Percentiles rank a stretch among this genome's conserved stretches.
These are phyloP conservation scores for Amblyjoppa proteus DNA, from an alignment of 2,888 invertebrate species.

Conservation along the genomic window DNA sequence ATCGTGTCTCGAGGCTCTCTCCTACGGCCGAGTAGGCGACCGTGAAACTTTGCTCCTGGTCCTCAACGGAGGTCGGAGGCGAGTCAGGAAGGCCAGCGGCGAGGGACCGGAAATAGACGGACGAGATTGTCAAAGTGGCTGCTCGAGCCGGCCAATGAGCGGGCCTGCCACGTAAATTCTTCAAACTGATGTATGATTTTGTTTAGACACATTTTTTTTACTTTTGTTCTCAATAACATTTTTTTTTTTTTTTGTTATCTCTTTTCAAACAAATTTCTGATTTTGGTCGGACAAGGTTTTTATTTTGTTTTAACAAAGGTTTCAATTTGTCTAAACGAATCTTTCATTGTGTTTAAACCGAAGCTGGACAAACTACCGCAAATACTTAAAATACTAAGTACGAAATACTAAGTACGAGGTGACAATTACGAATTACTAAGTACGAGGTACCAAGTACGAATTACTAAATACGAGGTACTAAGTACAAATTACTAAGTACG, in stretches of 20 bases:
- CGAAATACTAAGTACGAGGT: no score
- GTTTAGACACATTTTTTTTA: not conserved
- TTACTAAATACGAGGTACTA: no score
- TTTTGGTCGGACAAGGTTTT: not conserved
- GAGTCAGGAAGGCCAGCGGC: not conserved
- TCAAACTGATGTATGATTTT: not conserved
- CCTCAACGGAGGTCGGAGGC: slow-evolving; percentile 24
- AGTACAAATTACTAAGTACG: no score
- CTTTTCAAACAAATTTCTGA: no score
- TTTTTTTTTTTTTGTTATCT: no score
- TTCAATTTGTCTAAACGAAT: not conserved
- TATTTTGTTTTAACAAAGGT: not conserved
- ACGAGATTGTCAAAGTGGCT: not conserved
- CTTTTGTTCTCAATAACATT: not conserved
- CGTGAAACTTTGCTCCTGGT: slow-evolving; percentile 25
- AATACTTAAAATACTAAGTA: no score
- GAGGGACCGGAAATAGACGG: slow-evolving; percentile 36
- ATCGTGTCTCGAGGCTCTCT: slow-evolving; percentile 33
- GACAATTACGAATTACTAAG: no score
- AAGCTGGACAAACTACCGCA: no score
- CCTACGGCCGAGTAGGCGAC: slow-evolving; percentile 12
- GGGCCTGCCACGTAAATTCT: no score
- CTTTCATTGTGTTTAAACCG: not conserved
- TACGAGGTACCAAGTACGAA: no score
- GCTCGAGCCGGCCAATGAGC: no score